Base-by-base conservation (phyloP, 2,888 invertebrate genomes). In the Rhagonycha lutea region DNA sequence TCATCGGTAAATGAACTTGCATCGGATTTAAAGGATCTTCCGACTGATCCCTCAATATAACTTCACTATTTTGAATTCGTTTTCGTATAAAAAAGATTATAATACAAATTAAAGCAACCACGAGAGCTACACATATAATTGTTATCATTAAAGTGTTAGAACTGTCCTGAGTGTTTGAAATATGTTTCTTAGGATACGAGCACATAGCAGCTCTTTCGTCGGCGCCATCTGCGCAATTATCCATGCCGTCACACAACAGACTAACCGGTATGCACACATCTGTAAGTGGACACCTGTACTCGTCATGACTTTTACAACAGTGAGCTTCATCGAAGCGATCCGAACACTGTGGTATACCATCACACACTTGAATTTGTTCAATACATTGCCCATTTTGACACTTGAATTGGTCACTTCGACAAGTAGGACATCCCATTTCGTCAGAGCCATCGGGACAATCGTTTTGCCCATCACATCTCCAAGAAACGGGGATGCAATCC, bases 361-460 rank as follows among this genome's bases (percentile, higher is more conserved):
- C 83, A 70, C 85, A 85, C 8, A 78, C 78, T 61, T 76, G 76
- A 62, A 61, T 73, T 68, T 76, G 76, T 72, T 86, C 86, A 74
- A 87, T 84, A 71, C 89, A 81, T 86, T 88, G 80, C 78, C 86
- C 84, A 82, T 86, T 84, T 84, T 87, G 86, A 79, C 92, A 92
- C 71, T 90, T 92, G 81, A 95, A 95, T 85, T 95, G 90, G 87
- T 92, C 87, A 69, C 91, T 87, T 72, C 90, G 88, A 87, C 96
- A 96, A n/a, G 91, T 90, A 9, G 93, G 92, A 87, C 94, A 92
- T 79, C 92, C 90, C 73, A 93, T 88, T 88, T 95, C 95, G 87
- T 97, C 97, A 11, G 95, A 94, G 70, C 94, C 94, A 87, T 96
- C 95, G 2, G 92, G 90, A 86, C 96, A 97, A 87, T 97, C 96